Evolutionary conservation across 2,888 invertebrate species (phyloP), one percentile per base, ranked within the genome.

Genomic region (Esperia sulphurella): DNA sequence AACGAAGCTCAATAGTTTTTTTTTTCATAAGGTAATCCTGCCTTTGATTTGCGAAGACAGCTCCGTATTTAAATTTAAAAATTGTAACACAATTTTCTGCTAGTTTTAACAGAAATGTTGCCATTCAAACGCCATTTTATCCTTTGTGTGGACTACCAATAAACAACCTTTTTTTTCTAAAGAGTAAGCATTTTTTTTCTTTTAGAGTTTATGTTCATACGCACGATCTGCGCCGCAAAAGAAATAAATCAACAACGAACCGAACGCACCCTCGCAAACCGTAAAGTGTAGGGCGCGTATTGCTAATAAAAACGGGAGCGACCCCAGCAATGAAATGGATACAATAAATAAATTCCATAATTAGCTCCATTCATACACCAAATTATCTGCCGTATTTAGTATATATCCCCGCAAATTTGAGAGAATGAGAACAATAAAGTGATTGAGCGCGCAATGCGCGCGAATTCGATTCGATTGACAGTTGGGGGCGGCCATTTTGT

Each of bases 301-400:
- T 66, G 74, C 74, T 74, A 76, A 80, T 80, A 80, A 79, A 79
- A 80, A 74, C 71, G 67, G 73, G 79, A 78, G 76, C 70, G 66
- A 64, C 61, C 54, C 54, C 72, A 67, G 62, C 71, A 73, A 70
- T 72, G 83, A 79, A 81, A 85, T 75, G 83, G 81, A 83, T 82
- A 85, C 84, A 84, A 84, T 83, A 85, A 83, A 84, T 85, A 83
- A 83, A 84, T 74, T 75, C 71, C 66, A 69, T 84, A 85, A 86
- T 87, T 86, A 86, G 75, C 74, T 73, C 72, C 70, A 86, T 86
- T 86, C 85, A 87, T 82, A 75, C 68, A 79, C 73, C 79, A 79
- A 85, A 84, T 83, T 79, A 81, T 75, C 73, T 71, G 69, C 61
- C 59, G 73, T 68, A 72, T 75, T 77, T 71, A 65, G 62, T 57